A percentile compares a stretch with the other conserved stretches of the same genome.
Conservation (phyloP, 2,888 invertebrate genomes). For the Eurytoma adleriae region DNA sequence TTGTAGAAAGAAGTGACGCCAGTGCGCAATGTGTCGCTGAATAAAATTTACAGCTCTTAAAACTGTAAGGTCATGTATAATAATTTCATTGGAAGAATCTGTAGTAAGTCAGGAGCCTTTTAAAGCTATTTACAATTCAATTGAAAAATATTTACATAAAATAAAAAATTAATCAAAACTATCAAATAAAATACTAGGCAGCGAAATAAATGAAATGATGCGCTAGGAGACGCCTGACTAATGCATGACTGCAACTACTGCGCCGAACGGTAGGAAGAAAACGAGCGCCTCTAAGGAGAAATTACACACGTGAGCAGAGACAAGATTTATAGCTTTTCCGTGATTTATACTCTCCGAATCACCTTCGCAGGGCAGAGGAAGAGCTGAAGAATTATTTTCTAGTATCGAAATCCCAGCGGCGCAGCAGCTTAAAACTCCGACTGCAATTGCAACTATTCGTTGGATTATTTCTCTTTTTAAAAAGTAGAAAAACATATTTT, state of each 20-base stretch:
- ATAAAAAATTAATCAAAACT: background rate
- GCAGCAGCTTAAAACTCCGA: background rate
- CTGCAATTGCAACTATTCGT: slow-evolving; percentile 5
- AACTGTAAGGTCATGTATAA: no score
- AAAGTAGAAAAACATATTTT: no score
- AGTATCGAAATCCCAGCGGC: slow-evolving; percentile 35
- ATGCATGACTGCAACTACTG: slow-evolving; percentile 23
- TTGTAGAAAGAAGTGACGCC: no score
- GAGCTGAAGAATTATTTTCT: slow-evolving; percentile 37
- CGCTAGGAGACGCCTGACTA: slow-evolving; percentile 25
- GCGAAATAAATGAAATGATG: background rate
- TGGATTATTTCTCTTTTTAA: no score
- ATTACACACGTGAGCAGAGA: slow-evolving; percentile 38
- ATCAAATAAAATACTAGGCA: background rate
- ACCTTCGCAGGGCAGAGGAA: background rate
- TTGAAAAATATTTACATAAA: background rate
- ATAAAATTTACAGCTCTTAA: no score
- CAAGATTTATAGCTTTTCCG: slow-evolving; percentile 35
- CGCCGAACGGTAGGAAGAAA: background rate
- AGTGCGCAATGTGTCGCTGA: no score
- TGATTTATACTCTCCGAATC: slow-evolving; percentile 30
- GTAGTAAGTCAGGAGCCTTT: background rate
- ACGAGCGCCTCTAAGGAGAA: slow-evolving; percentile 26
- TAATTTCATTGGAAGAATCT: no score
- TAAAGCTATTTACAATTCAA: background rate